Base-by-base conservation (phyloP, 2,888 invertebrate species). In the Cynaeus angustus region DNA sequence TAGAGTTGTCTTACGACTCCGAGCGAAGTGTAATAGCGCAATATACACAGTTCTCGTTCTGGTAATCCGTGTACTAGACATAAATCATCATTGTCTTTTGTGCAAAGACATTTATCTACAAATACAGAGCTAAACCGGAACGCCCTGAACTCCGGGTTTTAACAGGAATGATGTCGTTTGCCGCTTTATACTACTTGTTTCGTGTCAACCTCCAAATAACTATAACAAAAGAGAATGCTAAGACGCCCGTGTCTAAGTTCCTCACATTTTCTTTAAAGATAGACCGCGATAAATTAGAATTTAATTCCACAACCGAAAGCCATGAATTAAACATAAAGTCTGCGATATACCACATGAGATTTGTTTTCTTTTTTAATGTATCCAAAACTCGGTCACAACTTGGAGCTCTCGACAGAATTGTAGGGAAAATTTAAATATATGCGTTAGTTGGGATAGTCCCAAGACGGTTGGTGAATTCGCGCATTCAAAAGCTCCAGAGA, bases 51-150 rank as follows among this genome's bases (percentile, higher is more conserved):
- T 66, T 70, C 38, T 43, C 64, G 33, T 37, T 59, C 10, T 59
- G 59, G 68, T 71, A 71, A 72, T 75, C 72, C 71, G 66, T 75
- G 73, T 76, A 74, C 70, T 68, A 70, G 59, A 72, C 74, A 81
- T 83, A 82, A 82, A 82, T 83, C 81, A 82, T 80, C 79, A 77
- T 78, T 76, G 77, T 77, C 79, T 79, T 81, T 81, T 82, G 81
- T 82, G 75, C 74, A 77, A 72, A 80, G 82, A 82, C 83, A 81
- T 82, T 83, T 82, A 83, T 83, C 80, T 80, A 80, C 77, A 79
- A 78, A 79, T 80, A 78, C 80, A 78, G 77, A 77, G 76, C 75
- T 75, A 72, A 78, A 76, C 75, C 75, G 76, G 74, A 77, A 75
- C 72, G 68, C 69, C 75, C 75, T 68, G 64, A 67, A 68, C 75